Percentiles rank a stretch among this genome's conserved stretches.
Conservation (phyloP, 2,888 invertebrate genomes). For the Ophion obscuratus region DNA sequence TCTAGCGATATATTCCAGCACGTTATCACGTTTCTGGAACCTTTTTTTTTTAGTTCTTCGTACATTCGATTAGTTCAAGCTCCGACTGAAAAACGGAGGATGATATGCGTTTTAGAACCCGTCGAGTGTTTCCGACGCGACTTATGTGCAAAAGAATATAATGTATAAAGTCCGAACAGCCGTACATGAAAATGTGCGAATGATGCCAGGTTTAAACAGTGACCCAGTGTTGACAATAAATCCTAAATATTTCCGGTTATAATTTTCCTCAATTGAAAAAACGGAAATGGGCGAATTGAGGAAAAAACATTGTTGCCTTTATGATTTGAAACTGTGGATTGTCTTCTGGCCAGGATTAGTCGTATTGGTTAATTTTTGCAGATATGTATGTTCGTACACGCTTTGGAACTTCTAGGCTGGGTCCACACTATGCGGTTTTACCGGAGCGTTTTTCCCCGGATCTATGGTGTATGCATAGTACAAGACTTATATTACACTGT, state of each 20-base stretch:
- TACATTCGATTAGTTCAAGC: conserved; percentile 7
- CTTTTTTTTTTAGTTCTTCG: conserved; percentile 5
- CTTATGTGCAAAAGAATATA: conserved; percentile 1
- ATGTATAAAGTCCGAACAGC: conserved; percentile 1
- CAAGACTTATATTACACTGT: too few species aligned
- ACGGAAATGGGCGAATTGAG: not conserved
- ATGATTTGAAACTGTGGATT: not conserved
- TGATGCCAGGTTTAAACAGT: not conserved
- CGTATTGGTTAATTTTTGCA: not conserved
- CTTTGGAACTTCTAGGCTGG: not conserved
- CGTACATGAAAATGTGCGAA: conserved; percentile 23
- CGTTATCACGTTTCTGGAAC: conserved; percentile 31
- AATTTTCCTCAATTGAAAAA: not conserved
- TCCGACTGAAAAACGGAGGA: not conserved
- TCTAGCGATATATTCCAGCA: conserved; percentile 25
- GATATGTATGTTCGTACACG: conserved; percentile 34
- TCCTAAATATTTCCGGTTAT: conserved; percentile 5
- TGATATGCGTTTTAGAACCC: not conserved
- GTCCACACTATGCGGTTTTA: too few species aligned
- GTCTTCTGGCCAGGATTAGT: not conserved
- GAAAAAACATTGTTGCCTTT: not conserved
- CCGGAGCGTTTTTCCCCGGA: too few species aligned
- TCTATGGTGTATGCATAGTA: too few species aligned
- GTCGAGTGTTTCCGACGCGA: not conserved
- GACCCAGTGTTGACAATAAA: not conserved